These are phyloP conservation scores for Xanthorhoe spadicearia DNA, from an alignment of 2,888 invertebrate genomes.

Conservation along the genomic window DNA sequence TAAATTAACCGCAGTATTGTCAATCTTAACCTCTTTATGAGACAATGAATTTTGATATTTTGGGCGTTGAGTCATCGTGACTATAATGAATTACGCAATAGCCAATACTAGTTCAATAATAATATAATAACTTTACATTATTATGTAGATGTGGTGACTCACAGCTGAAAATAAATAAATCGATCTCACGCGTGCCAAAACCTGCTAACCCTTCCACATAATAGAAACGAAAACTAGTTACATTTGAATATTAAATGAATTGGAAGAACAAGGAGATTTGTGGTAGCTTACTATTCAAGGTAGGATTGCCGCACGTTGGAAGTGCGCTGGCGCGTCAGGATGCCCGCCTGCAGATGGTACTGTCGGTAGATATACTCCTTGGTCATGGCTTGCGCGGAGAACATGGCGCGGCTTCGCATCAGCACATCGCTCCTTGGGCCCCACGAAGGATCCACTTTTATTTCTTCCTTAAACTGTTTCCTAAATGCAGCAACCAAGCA, in stretches of 20 bases:
- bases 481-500: slow-evolving; percentile 52
- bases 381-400: slow-evolving; percentile 79
- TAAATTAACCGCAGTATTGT: slow-evolving; percentile 19
- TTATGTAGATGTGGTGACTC: slow-evolving; percentile 65
- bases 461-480: slow-evolving; percentile 46
- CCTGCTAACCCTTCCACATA: slow-evolving; percentile 42
- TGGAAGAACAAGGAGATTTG: background rate
- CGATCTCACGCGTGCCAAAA: slow-evolving; percentile 44
- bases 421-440: slow-evolving; percentile 68
- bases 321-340: slow-evolving; percentile 60
- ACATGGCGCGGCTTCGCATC: slow-evolving; percentile 75
- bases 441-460: slow-evolving; percentile 64
- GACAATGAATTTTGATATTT: slow-evolving; percentile 64
- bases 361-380: slow-evolving; percentile 81
- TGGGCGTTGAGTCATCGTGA: slow-evolving; percentile 69
- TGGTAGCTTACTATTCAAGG: slow-evolving; percentile 3
- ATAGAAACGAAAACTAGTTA: background rate
- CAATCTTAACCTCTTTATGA: slow-evolving; percentile 25
- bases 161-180: slow-evolving; percentile 50
- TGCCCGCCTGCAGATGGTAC: slow-evolving; percentile 75
- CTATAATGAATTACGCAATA: slow-evolving; percentile 73
- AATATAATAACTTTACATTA: slow-evolving; percentile 61
- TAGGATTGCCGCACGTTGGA: slow-evolving; percentile 55
- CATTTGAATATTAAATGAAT: background rate
- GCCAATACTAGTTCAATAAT: slow-evolving; percentile 73